Percentiles rank a stretch among this genome's conserved stretches.
Evolutionary conservation across 2,113 vertebrate genomes (phyloP).

Genomic region (Actenoides lindsayi): DNA sequence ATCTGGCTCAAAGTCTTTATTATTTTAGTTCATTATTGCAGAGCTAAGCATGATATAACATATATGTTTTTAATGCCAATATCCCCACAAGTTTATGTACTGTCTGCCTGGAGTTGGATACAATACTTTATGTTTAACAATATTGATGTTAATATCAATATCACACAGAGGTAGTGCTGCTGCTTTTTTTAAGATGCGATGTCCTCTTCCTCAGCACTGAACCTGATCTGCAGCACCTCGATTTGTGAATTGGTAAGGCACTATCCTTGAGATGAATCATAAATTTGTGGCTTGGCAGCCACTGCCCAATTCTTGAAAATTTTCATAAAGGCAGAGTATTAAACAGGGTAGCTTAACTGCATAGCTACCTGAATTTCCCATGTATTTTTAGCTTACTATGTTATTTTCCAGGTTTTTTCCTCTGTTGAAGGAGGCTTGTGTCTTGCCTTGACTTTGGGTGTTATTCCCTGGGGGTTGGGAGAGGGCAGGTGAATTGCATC

Average conservation of each 20-base stretch:
- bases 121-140: neutral
- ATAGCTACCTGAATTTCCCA: neutral
- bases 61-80: neutral
- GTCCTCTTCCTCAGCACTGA: neutral
- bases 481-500: neutral
- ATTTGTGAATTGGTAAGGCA: neutral
- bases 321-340: neutral
- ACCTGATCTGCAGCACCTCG: neutral
- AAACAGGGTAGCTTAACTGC: neutral
- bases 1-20: neutral
- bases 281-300: neutral
- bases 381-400: neutral
- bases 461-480: neutral
- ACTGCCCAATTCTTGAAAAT: neutral
- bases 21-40: neutral
- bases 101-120: neutral
- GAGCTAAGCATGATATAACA: neutral
- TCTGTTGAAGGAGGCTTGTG: neutral
- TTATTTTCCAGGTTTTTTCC: neutral
- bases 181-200: neutral
- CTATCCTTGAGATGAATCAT: neutral
- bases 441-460: neutral
- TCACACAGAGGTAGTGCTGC: neutral
- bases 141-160: neutral
- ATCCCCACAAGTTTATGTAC: neutral